phyloP scores from a whole-genome alignment of 1,140 invertebrate species.

The Psilanteris sp. region DNA sequence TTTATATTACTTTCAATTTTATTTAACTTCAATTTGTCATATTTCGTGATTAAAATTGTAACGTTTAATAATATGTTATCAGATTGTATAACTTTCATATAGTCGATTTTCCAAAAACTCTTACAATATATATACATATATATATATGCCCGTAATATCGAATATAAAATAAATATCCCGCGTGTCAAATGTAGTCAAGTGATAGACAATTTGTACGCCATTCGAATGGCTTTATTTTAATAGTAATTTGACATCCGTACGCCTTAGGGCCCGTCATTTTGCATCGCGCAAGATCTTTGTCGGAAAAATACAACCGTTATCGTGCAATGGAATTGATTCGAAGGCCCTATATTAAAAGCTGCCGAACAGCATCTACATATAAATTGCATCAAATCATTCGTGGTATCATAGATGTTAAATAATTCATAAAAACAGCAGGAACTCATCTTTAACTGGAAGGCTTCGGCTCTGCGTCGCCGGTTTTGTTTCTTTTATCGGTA shows the following conservation, averaged over 20 bases:
- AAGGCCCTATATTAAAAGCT: slow-evolving; percentile 10
- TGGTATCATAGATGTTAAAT: slow-evolving; percentile 24
- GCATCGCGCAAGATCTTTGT: not conserved
- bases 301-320: slow-evolving; percentile 18
- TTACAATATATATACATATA: no score
- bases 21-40: no score
- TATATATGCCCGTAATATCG: no score
- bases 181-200: no score
- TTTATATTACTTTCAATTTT: no score
- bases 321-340: slow-evolving; percentile 18
- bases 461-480: slow-evolving; percentile 1
- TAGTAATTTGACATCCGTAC: slow-evolving; percentile 4
- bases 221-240: not conserved
- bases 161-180: no score
- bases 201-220: no score
- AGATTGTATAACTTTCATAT: no score
- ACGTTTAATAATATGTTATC: no score
- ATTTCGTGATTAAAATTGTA: no score
- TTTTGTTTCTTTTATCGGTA: slow-evolving; percentile 15
- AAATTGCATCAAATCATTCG: slow-evolving; percentile 35
- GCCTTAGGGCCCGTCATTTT: slow-evolving; percentile 2
- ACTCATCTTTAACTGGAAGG: slow-evolving; percentile 14
- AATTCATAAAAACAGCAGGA: slow-evolving; percentile 26
- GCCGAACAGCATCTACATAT: slow-evolving; percentile 35
- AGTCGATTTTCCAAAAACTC: no score